Evolutionary conservation across 2,888 invertebrate genomes (phyloP), one percentile per base, ranked within the genome.

Genomic region (Erynnis tages): DNA sequence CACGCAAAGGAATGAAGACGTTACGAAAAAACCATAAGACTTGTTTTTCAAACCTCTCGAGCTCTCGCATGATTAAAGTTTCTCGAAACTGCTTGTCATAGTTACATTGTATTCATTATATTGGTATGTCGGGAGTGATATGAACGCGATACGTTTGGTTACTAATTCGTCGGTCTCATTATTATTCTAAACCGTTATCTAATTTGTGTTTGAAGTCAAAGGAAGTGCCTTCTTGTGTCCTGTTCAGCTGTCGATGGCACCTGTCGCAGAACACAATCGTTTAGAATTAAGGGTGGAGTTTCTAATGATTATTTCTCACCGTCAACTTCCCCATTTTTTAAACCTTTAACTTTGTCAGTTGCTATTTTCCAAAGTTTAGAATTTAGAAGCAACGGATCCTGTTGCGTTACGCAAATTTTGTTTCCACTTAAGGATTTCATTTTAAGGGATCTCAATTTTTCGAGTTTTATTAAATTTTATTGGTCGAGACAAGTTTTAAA

Each of bases 141-240:
- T 21, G 48, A 21, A 45, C 47, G 53, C 47, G 55, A 58, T 61
- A 60, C 61, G 56, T 47, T 30, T 35, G 21, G 14, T 29, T 54
- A 53, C 60, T 66, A 64, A 63, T 52, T 52, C 37, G 37, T 56
- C 54, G 61, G 61, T 67, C 74, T 76, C 67, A 84, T 87, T 86
- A 75, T 73, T 80, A 87, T 87, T 85, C 85, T 57, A 59, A 54
- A 63, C 68, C 62, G 69, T 69, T 73, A 67, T 71, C 77, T 82
- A 80, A 83, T 85, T 84, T 83, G 80, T 81, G 72, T 81, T 75
- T 49, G 69, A 70, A 79, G 69, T 71, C 75, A 73, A 67, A 85
- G 87, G 86, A 88, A 84, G 80, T 81, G 66, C 65, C 67, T 66
- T 73, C 71, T 66, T 73, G 71, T 74, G 76, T 79, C 76, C 80